Conservation (phyloP, 2,797 vertebrate species). For the Liasis olivaceus region DNA sequence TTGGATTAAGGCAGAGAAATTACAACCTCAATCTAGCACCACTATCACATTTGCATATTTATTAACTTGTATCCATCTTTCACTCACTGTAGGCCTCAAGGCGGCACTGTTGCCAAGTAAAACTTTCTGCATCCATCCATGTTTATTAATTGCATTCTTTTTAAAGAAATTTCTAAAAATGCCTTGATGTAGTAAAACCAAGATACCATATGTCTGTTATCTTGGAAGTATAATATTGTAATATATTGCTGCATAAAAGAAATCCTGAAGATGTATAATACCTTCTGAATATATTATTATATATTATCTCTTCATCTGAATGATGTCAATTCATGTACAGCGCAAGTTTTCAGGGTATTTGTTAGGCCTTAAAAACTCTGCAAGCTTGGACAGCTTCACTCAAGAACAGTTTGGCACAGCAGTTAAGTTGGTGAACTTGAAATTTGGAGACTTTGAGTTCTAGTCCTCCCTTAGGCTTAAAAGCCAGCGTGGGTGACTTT, state of each 20-base stretch:
- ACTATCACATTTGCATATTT: neutral
- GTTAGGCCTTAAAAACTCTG: neutral
- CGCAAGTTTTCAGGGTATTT: neutral
- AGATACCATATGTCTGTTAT: conserved; percentile 23
- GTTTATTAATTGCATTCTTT: neutral
- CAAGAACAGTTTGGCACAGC: neutral
- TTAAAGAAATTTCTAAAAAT: conserved; percentile 9
- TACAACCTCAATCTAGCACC: neutral
- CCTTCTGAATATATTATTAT: neutral
- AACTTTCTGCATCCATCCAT: neutral
- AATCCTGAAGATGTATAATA: conserved; percentile 19
- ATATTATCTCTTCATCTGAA: conserved; percentile 10
- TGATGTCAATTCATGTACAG: neutral
- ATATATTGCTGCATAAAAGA: conserved; percentile 3
- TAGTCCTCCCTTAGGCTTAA: neutral
- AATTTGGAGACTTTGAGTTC: neutral
- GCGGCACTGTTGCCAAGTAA: neutral
- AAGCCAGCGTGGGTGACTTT: neutral
- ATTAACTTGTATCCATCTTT: neutral
- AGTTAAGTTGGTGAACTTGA: neutral
- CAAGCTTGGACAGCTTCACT: neutral
- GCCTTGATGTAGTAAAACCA: conserved; percentile 10
- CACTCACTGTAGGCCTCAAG: neutral
- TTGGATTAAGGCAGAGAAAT: neutral
- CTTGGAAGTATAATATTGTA: neutral